Conservation (phyloP, 2,113 vertebrate species). For the Amphiprion ocellaris region DNA sequence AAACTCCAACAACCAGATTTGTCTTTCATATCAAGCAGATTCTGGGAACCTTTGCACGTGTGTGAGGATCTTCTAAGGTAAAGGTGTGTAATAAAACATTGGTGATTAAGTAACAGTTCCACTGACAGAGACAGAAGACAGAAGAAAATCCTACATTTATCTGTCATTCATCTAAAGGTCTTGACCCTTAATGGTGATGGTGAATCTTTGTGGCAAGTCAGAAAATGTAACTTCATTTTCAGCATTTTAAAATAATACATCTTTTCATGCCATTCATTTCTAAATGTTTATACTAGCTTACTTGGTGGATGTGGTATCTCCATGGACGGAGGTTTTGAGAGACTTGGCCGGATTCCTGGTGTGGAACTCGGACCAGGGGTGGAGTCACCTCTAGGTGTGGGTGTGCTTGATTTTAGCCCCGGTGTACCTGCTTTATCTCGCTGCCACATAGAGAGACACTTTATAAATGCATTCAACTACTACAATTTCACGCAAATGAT, state of each 20-base stretch:
- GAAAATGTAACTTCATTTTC: too few relatives aligned
- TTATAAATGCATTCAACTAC: background rate
- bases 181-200: background rate
- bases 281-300: slow-evolving; percentile 67
- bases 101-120: background rate
- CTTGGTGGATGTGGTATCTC: slow-evolving; percentile 94
- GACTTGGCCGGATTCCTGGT: slow-evolving; percentile 91
- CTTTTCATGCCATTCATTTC: too few relatives aligned
- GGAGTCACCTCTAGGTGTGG: slow-evolving; percentile 93
- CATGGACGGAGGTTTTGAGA: slow-evolving; percentile 93
- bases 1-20: background rate
- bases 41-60: background rate
- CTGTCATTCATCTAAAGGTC: background rate
- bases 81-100: background rate
- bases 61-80: background rate
- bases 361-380: slow-evolving; percentile 93
- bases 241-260: background rate
- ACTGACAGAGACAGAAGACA: background rate
- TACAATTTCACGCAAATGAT: background rate
- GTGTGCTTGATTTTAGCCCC: slow-evolving; percentile 95
- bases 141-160: background rate
- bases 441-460: slow-evolving; percentile 77
- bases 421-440: slow-evolving; percentile 96
- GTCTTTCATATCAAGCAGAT: background rate
- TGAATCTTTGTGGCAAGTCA: too few relatives aligned